phyloP scores from a whole-genome alignment of 2,797 vertebrate species.

The Silurus aristotelis region DNA sequence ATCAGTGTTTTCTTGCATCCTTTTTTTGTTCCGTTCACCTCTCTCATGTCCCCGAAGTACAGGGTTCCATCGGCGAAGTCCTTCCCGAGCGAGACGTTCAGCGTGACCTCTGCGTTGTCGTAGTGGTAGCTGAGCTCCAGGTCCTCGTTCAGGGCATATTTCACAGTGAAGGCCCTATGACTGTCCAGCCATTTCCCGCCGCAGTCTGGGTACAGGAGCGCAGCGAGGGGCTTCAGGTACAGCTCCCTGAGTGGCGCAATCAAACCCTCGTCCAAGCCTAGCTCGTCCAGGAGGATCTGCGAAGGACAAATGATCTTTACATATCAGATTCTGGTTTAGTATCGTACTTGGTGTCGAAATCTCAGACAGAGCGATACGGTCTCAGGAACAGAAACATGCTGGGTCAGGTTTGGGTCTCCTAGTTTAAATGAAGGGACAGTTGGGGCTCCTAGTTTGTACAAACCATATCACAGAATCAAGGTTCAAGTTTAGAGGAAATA shows the following conservation, averaged over 20 bases:
- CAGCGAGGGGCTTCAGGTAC: slow-evolving; percentile 80
- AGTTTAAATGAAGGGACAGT: too few relatives aligned
- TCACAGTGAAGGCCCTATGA: slow-evolving; percentile 93
- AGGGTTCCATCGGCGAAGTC: slow-evolving; percentile 88
- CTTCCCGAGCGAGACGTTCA: slow-evolving; percentile 90
- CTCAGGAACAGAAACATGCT: too few relatives aligned
- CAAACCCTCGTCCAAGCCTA: slow-evolving; percentile 86
- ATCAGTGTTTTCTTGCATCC: background rate
- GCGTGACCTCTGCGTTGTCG: slow-evolving; percentile 92
- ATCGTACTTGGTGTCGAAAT: background rate
- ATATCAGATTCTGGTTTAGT: background rate
- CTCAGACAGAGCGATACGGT: too few relatives aligned
- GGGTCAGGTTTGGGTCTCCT: too few relatives aligned
- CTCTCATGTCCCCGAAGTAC: slow-evolving; percentile 89
- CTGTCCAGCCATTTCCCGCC: slow-evolving; percentile 85
- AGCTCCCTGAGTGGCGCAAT: slow-evolving; percentile 84
- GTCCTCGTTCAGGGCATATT: slow-evolving; percentile 85
- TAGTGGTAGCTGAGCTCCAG: slow-evolving; percentile 90
- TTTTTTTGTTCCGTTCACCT: slow-evolving; percentile 72
- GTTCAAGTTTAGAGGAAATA: too few relatives aligned
- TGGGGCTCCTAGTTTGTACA: too few relatives aligned
- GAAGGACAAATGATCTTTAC: background rate
- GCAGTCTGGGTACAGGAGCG: slow-evolving; percentile 85
- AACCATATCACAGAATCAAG: too few relatives aligned
- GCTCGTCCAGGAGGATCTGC: slow-evolving; percentile 89